phyloP scores from a whole-genome alignment of 2,797 vertebrate species.

The Onychomys leucogaster region DNA sequence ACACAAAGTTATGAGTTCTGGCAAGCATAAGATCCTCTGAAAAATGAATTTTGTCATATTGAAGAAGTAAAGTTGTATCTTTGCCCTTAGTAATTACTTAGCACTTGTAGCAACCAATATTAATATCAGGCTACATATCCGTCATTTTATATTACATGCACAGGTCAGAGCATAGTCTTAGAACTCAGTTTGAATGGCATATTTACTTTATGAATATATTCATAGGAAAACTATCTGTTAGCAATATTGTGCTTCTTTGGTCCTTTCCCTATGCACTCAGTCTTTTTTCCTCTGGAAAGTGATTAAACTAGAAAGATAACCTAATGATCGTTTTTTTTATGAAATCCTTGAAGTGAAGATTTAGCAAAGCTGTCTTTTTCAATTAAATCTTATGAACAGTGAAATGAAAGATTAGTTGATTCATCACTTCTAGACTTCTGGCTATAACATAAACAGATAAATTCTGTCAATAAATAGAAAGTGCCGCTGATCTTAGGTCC shows the following conservation, averaged over 20 bases:
- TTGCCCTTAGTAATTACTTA: neutral
- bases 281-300: conserved; percentile 38
- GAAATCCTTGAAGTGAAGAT: conserved; percentile 51
- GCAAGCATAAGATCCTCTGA: neutral
- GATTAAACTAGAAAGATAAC: conserved; percentile 70
- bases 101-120: neutral
- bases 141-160: neutral
- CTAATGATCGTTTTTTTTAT: conserved; percentile 50
- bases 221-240: neutral
- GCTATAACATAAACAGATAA: conserved; percentile 2
- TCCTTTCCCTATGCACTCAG: neutral
- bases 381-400: conserved; percentile 57
- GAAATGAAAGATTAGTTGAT: conserved; percentile 41
- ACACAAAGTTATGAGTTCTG: neutral
- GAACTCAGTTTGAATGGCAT: neutral
- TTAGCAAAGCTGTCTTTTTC: conserved; percentile 59
- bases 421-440: conserved; percentile 8
- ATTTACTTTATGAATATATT: neutral
- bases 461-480: conserved; percentile 57
- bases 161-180: neutral
- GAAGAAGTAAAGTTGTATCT: neutral
- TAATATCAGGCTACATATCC: neutral
- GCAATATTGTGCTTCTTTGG: neutral
- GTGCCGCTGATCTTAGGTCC: neutral
- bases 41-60: neutral